phyloP scores from a whole-genome alignment of 2,888 invertebrate genomes.

The Diachrysia chrysitis region DNA sequence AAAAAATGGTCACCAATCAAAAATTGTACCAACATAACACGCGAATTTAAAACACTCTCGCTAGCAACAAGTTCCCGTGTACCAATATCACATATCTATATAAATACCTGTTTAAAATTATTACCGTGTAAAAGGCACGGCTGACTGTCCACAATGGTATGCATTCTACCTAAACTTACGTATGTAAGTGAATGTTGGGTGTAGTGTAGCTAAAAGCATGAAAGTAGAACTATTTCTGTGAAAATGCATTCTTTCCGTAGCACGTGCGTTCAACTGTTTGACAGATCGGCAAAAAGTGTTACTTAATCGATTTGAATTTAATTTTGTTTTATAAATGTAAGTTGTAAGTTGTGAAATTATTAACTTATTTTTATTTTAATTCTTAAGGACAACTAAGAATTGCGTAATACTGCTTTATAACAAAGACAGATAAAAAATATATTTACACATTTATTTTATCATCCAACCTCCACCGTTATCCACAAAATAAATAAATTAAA shows the following conservation, averaged over 20 bases:
- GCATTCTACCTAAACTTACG: constrained; percentile 17
- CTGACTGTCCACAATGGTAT: constrained; percentile 39
- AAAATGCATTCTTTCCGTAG: constrained; percentile 41
- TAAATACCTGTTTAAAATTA: constrained; percentile 26
- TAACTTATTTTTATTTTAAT: too few species aligned
- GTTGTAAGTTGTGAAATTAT: too few species aligned
- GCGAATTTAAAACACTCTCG: neutral
- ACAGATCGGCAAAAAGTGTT: constrained; percentile 18
- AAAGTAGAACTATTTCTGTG: constrained; percentile 43
- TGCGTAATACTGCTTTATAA: too few species aligned
- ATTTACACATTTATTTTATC: too few species aligned
- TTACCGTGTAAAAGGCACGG: constrained; percentile 29
- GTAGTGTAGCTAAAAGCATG: constrained; percentile 49
- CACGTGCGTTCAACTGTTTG: constrained; percentile 18
- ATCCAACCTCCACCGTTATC: too few species aligned
- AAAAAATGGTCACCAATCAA: neutral
- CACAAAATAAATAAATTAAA: too few species aligned
- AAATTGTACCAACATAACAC: neutral
- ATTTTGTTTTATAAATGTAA: neutral
- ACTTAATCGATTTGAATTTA: constrained; percentile 6
- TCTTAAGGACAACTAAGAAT: too few species aligned
- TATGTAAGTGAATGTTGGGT: constrained; percentile 29
- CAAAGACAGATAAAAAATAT: too few species aligned
- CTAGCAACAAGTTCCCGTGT: neutral
- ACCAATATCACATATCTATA: constrained; percentile 25